Percentiles rank a stretch among this genome's conserved stretches.
Evolutionary conservation across 2,113 vertebrate genomes (phyloP).

Genomic region (Pachyramphus minor): DNA sequence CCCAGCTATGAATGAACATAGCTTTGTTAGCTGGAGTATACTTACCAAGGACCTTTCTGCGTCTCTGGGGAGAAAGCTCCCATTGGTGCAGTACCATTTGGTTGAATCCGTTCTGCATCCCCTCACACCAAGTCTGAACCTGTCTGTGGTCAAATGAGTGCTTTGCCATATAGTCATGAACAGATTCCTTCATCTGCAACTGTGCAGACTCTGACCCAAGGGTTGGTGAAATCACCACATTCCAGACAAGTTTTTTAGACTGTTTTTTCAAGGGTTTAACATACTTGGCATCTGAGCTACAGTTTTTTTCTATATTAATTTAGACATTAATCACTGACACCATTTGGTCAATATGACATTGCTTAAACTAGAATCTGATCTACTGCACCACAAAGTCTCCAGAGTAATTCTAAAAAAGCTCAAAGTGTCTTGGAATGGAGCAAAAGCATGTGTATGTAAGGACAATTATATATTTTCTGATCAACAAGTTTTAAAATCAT

Average conservation of each 20-base stretch:
- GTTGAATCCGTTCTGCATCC: not conserved
- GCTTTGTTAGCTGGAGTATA: not conserved
- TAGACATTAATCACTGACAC: not conserved
- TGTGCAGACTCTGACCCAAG: not conserved
- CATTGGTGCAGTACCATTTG: not conserved
- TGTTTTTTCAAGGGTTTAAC: not conserved
- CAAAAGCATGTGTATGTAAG: not conserved
- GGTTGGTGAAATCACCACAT: not conserved
- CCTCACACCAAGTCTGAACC: not conserved
- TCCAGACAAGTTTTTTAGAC: slow-evolving; percentile 2
- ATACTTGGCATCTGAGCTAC: not conserved
- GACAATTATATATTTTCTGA: not conserved
- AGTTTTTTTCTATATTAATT: not conserved
- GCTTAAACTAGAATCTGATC: not conserved
- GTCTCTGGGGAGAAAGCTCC: not conserved
- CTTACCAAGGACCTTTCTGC: not conserved
- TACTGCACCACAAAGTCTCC: not conserved
- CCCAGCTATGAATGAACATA: not conserved
- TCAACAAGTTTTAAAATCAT: not conserved
- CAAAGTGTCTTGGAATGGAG: not conserved
- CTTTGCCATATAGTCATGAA: not conserved
- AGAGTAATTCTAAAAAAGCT: not conserved
- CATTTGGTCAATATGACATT: not conserved
- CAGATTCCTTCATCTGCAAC: not conserved
- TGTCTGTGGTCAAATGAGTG: not conserved